Evolutionary conservation across 1,140 invertebrate genomes (phyloP), one percentile per base, ranked within the genome.

Genomic region (Rhizoglyphus robini): DNA sequence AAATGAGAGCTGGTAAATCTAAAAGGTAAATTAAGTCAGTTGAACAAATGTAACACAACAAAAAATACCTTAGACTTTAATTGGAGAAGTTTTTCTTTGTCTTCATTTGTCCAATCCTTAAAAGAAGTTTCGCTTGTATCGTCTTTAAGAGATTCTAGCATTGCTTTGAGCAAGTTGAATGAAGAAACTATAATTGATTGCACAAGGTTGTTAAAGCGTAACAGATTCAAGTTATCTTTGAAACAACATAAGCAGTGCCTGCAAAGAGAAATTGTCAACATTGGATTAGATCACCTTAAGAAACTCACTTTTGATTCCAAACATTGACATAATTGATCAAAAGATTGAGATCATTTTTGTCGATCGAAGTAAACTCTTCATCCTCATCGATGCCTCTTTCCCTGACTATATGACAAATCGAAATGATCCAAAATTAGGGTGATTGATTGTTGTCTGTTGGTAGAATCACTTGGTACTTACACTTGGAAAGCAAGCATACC

Each of bases 221-320:
- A 88, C 78, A 90, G 88, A 73, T 92, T 91, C 75, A 90, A 90
- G 62, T 83, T 81, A 77, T 91, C 89, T 68, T 88, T 83, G 76
- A 88, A 92, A 77, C 88, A 88, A 76, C 88, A 92, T 83, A 90
- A 88, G 74, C 90, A 94, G 78, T 92, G 89, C 72, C 87, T 79
- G 63, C 27, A 72, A 72, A 67, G 65, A 58, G 66, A 70, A 67
- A 65, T 64, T 65, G 59, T 48, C 30, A 46, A 65, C 8, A 34
- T 23, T 1, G 61, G 38, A 48, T 3, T 38, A 4, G n/a, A 34
- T 4, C 13, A 31, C n/a, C 65, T 49, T 60, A 31, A 36, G 41
- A 62, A 58, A 32, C 51, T 49, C 49, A 38, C 30, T n/a, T 59
- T 61, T 30, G 63, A 48, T 67, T 58, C 29, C 63, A 51, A 68